A percentile compares a stretch with the other conserved stretches of the same genome.
phyloP scores from a whole-genome alignment of 2,797 vertebrate genomes.

The Otus scops region DNA sequence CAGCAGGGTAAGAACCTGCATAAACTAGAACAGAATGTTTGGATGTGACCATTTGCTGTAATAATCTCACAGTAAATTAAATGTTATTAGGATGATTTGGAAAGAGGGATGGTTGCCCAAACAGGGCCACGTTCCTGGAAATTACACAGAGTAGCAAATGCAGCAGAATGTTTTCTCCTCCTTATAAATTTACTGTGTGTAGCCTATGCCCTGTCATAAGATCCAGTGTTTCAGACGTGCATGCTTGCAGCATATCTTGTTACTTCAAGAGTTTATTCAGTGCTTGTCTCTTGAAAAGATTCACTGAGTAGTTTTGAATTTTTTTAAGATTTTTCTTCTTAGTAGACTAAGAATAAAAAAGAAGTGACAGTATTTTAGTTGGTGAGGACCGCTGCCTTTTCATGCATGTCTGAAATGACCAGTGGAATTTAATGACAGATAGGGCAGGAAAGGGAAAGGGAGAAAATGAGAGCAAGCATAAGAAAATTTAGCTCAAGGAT shows the following conservation, averaged over 20 bases:
- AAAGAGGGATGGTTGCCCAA: not conserved
- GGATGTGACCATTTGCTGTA: not conserved
- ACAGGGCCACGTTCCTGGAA: not conserved
- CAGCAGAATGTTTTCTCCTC: not conserved
- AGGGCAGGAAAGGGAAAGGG: not conserved
- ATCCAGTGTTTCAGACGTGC: not conserved
- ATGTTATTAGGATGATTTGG: not conserved
- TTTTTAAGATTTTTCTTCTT: not conserved
- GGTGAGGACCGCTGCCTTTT: not conserved
- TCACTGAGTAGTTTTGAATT: not conserved
- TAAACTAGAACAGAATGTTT: not conserved
- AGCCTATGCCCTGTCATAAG: not conserved
- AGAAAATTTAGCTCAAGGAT: constrained; percentile 29
- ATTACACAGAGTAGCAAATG: not conserved
- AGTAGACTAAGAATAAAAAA: not conserved
- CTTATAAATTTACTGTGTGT: not conserved
- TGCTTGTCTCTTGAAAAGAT: not conserved
- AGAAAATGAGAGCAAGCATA: not conserved
- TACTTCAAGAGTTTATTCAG: not conserved
- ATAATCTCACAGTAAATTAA: constrained; percentile 14
- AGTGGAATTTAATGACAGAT: constrained; percentile 22
- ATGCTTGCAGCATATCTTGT: not conserved
- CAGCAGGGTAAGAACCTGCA: not conserved
- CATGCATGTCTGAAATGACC: constrained; percentile 16
- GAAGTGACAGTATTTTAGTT: not conserved